Evolutionary conservation across 2,113 vertebrate species (phyloP).

Genomic region (Smithornis capensis): DNA sequence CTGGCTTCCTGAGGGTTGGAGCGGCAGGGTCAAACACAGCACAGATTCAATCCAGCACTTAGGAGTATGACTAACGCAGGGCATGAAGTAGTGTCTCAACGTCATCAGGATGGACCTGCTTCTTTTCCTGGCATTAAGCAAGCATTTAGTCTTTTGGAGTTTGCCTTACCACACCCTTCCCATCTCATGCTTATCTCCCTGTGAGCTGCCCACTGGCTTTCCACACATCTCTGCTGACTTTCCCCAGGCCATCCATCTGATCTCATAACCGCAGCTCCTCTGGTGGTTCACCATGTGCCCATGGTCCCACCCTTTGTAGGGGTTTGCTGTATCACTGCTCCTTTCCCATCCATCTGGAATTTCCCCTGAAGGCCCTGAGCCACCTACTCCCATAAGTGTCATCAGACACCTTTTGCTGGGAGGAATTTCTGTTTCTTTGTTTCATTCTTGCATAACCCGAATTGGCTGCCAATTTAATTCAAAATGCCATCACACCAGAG

Average conservation of each 20-base stretch:
- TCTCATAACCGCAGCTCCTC: slow-evolving; percentile 49
- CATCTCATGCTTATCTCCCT: not conserved
- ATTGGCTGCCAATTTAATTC: not conserved
- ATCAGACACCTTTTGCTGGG: not conserved
- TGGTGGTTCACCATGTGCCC: not conserved
- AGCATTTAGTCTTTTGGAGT: not conserved
- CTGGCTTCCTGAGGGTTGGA: slow-evolving; percentile 5
- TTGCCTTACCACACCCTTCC: slow-evolving; percentile 31
- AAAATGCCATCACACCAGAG: not conserved
- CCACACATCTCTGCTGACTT: slow-evolving; percentile 15
- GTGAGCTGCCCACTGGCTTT: not conserved
- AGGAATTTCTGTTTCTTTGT: not conserved
- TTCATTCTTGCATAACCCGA: not conserved
- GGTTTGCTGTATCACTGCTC: not conserved
- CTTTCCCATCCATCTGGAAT: slow-evolving; percentile 52
- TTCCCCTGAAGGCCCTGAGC: slow-evolving; percentile 7
- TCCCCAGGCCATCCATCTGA: not conserved
- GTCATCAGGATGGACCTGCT: slow-evolving; percentile 29
- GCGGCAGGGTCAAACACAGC: slow-evolving; percentile 21
- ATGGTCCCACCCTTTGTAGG: not conserved
- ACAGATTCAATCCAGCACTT: not conserved
- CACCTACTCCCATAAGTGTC: slow-evolving; percentile 20
- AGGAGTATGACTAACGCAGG: slow-evolving; percentile 27
- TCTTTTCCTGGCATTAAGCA: not conserved
- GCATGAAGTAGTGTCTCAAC: not conserved